Base-by-base conservation (phyloP, 2,888 invertebrate genomes). In the Notocelia uddmanniana region DNA sequence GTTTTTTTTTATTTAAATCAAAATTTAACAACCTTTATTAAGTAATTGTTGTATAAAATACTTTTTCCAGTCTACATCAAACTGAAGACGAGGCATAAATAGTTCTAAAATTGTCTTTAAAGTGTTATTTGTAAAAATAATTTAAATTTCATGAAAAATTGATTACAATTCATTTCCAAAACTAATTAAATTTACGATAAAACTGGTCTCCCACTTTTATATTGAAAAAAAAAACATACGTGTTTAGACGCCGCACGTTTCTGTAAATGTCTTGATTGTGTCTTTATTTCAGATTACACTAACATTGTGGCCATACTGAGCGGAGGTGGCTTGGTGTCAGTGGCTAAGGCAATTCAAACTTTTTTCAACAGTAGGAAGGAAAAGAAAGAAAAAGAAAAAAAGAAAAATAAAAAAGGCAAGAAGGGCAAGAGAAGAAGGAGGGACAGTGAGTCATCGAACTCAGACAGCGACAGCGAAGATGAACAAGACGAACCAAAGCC, bases 381-480 rank as follows among this genome's bases (percentile, higher is more conserved):
- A n/a, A 45, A 45, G 45, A 45, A 45, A 45, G n/a, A 45, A n/a
- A 45, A 45, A n/a, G 6, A 45, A 45, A 45, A n/a, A n/a, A 45
- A 45, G 15, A 41, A 15, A 45, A 45, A n/a, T 8, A 45, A 45
- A 5, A 41, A 15, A 3, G n/a, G 45, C 1, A 45, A 31, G 31
- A 31, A 31, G 31, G 31, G 31, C 31, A 31, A 31, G 8, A 31
- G 31, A 31, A 5, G 8, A 45, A 45, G n/a, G 45, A 6, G n/a
- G 45, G 45, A n/a, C 45, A n/a, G 45, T n/a, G 45, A 45, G n/a
- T n/a, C 31, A 31, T 31, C 45, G 8, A 3, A n/a, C n/a, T 45
- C 45, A 8, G 45, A n/a, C n/a, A 45, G 45, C 5, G 45, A 6
- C 5, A 31, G 31, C 8, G 31, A 31, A 5, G 31, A 2, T 31